phyloP scores from a whole-genome alignment of 2,113 vertebrate genomes.

The Turdus rufiventris region DNA sequence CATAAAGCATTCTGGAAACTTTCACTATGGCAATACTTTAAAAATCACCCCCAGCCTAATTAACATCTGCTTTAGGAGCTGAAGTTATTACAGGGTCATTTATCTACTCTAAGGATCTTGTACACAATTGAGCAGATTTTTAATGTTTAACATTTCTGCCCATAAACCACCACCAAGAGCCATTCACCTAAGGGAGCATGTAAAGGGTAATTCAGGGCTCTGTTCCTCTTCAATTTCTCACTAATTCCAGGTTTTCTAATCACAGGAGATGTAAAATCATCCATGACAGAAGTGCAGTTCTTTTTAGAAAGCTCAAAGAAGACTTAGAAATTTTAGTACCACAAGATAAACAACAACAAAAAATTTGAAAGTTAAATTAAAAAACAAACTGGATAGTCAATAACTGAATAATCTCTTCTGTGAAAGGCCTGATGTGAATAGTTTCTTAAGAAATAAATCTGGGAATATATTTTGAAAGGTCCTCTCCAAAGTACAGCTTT shows the following conservation, averaged over 20 bases:
- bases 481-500: not conserved
- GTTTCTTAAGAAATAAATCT: not conserved
- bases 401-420: not conserved
- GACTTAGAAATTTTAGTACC: not conserved
- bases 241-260: not conserved
- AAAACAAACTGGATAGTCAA: not conserved
- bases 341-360: not conserved
- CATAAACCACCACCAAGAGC: not conserved
- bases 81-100: constrained; percentile 2
- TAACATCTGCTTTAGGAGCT: constrained; percentile 18
- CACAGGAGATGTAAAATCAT: not conserved
- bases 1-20: not conserved
- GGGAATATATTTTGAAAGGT: not conserved
- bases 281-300: not conserved
- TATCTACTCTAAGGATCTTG: constrained; percentile 34
- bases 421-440: not conserved
- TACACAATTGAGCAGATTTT: not conserved
- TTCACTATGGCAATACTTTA: not conserved
- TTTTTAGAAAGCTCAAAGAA: not conserved
- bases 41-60: constrained; percentile 41
- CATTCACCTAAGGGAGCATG: not conserved
- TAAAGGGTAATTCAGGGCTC: not conserved
- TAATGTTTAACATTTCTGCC: constrained; percentile 49
- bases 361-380: not conserved
- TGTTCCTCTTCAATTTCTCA: not conserved